Conservation (phyloP, 2,888 invertebrate species). For the Drosophila anomelani region DNA sequence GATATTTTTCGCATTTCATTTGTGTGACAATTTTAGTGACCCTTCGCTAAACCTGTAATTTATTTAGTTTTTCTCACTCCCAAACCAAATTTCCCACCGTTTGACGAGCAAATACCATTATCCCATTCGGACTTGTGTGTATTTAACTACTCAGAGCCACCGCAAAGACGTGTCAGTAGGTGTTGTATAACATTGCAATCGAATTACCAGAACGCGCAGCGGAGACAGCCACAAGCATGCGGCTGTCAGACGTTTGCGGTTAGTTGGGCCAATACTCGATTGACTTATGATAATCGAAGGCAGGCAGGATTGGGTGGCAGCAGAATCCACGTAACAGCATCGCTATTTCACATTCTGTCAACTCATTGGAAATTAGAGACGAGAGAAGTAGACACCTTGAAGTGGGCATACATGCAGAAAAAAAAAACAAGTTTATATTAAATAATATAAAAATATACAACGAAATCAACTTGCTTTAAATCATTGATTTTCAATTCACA, state of each 20-base stretch:
- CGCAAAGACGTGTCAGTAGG: conserved; percentile 61
- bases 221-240: conserved; percentile 60
- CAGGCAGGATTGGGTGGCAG: neutral
- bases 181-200: conserved; percentile 60
- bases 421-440: neutral
- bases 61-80: neutral
- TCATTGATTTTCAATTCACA: neutral
- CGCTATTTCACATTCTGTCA: conserved; percentile 28
- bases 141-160: conserved; percentile 52
- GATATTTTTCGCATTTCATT: conserved; percentile 5
- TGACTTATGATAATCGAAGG: conserved; percentile 62
- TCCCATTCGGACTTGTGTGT: conserved; percentile 12
- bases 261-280: conserved; percentile 42
- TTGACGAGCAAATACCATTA: conserved; percentile 39
- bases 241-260: conserved; percentile 56
- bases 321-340: conserved; percentile 20
- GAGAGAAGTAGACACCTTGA: neutral
- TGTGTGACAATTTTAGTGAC: conserved; percentile 4
- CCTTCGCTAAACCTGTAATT: neutral
- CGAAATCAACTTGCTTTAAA: neutral
- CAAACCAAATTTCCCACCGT: conserved; percentile 1
- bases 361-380: conserved; percentile 25
- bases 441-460: neutral
- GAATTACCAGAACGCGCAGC: conserved; percentile 22
- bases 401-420: neutral